Evolutionary conservation across 2,797 vertebrate genomes (phyloP).

Genomic region (Microhierax caerulescens): DNA sequence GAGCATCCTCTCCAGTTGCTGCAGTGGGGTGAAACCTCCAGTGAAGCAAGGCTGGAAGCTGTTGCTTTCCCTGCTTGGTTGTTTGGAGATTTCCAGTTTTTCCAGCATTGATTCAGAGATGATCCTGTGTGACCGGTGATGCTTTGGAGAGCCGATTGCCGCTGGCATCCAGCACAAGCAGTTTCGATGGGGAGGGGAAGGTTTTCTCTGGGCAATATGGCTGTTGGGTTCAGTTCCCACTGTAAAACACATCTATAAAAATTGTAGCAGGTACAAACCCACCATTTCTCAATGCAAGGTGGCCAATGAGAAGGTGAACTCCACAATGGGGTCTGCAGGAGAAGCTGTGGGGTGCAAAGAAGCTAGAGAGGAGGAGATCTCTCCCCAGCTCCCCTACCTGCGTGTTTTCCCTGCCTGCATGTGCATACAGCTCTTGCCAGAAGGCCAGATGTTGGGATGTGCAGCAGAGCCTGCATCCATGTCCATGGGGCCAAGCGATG

Average conservation of each 20-base stretch:
- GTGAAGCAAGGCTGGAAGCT: not conserved
- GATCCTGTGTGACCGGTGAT: accelerated
- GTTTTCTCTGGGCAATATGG: not conserved
- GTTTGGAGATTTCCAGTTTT: not conserved
- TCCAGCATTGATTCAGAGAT: accelerated
- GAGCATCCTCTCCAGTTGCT: not conserved
- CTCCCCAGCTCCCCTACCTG: accelerated
- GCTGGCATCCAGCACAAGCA: accelerated
- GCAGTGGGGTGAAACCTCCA: not conserved
- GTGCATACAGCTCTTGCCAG: not conserved
- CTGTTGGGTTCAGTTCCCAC: not conserved
- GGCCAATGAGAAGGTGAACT: accelerated
- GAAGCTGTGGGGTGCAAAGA: not conserved
- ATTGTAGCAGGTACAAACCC: not conserved
- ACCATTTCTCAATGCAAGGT: accelerated
- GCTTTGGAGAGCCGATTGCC: accelerated
- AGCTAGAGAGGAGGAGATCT: not conserved
- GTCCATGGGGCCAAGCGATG: accelerated
- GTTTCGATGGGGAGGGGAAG: not conserved
- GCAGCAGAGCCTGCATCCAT: accelerated
- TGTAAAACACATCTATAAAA: accelerated
- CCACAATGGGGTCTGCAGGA: accelerated
- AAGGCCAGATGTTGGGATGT: accelerated
- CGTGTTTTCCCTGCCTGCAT: accelerated
- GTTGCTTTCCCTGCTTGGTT: not conserved